phyloP scores from a whole-genome alignment of 2,888 invertebrate species.

The Lasioglossum villosulum region DNA sequence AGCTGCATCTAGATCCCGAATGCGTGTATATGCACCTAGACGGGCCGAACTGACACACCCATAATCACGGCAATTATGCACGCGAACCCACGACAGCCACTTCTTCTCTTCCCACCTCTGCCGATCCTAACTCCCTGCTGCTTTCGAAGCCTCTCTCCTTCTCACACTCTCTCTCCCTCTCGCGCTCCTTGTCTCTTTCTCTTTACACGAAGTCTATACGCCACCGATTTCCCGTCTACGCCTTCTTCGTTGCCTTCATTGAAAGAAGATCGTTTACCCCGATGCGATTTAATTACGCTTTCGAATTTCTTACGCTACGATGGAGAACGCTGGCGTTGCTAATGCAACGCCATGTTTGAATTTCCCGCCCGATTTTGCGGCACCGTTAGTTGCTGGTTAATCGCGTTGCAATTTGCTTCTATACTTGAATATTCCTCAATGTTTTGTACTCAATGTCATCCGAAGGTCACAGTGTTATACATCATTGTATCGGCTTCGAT shows the following conservation, averaged over 20 bases:
- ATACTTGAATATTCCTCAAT: background rate
- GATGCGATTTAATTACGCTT: slow-evolving; percentile 68
- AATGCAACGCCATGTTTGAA: background rate
- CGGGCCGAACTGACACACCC: slow-evolving; percentile 73
- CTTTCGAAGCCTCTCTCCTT: background rate
- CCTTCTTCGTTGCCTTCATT: background rate
- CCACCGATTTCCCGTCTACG: background rate
- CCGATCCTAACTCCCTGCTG: background rate
- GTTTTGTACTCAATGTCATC: background rate
- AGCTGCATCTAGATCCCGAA: slow-evolving; percentile 63
- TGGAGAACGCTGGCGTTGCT: background rate
- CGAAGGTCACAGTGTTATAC: background rate
- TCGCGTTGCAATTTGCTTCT: background rate
- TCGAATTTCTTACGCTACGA: slow-evolving; percentile 31
- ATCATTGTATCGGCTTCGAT: background rate
- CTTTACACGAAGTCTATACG: background rate
- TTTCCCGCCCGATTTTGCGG: slow-evolving; percentile 8
- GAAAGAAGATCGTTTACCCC: slow-evolving; percentile 65
- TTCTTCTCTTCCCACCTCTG: slow-evolving; percentile 44
- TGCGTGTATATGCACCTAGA: slow-evolving; percentile 65
- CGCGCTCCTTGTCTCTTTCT: background rate
- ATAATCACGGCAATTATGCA: slow-evolving; percentile 76
- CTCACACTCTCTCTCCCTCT: background rate
- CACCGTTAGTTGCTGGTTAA: background rate
- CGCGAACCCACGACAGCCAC: slow-evolving; percentile 66